Evolutionary conservation across 2,888 invertebrate species (phyloP), one percentile per base, ranked within the genome.

Genomic region (Amphipyra berbera): DNA sequence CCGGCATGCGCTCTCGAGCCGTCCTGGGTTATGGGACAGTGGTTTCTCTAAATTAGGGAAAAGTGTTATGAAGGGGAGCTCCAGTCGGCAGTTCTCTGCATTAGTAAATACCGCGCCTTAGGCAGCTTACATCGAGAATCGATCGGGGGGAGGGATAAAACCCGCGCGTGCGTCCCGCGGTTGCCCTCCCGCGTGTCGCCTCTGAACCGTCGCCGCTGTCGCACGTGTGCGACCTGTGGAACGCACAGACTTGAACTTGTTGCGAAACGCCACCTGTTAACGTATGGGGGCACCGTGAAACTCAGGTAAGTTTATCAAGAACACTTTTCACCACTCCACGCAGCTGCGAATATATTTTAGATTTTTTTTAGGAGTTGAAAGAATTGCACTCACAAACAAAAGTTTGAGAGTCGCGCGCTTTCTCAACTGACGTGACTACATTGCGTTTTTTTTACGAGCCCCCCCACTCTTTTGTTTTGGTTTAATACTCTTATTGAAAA

Each of bases 241-340:
- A 80, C 82, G 78, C 81, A 72, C 80, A 68, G 30, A 82, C 86
- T 81, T 81, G 89, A 69, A 93, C 93, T 92, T 93, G 93, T 94
- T 94, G 94, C 91, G 79, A 89, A 30, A 83, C 85, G 82, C 89
- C 93, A 93, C 92, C 93, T 93, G 91, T 91, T 91, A 90, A 90
- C 92, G 83, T 85, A 93, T 92, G 93, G 91, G 87, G 86, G 84
- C 84, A 78, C 86, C 89, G 86, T 90, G 87, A 91, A 88, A 79
- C 78, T 79, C 89, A 92, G 93, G 93, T 93, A 81, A 90, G 90
- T 83, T 76, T 53, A 37, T 38, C 37, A 45, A 60, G 41, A 56
- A 57, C 68, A 64, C 15, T 48, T 58, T 61, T 35, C 57, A 56
- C 40, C 52, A 30, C 38, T 56, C 21, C 47, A 55, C 48, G 57